Evolutionary conservation across 2,888 invertebrate species (phyloP).

Genomic region (Cryptus viduatorius): DNA sequence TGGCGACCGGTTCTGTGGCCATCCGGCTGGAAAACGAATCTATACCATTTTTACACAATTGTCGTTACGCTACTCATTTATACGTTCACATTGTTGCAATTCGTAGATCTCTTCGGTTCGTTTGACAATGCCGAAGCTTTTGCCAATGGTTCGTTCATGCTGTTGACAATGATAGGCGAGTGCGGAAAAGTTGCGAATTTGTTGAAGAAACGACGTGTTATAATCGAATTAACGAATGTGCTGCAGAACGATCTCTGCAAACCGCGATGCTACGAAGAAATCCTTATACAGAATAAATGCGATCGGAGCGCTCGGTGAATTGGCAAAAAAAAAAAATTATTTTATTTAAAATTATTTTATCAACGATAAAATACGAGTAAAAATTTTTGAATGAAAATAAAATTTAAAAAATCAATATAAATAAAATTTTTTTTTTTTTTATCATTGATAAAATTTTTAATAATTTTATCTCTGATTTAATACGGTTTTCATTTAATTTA

Average conservation of each 20-base stretch:
- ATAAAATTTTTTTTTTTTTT: too few relatives aligned
- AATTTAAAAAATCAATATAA: too few relatives aligned
- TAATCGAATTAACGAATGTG: conserved; percentile 55
- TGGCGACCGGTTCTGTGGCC: not conserved
- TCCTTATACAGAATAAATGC: conserved; percentile 43
- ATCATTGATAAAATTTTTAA: too few relatives aligned
- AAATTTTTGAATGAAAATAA: too few relatives aligned
- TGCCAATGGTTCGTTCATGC: conserved; percentile 68
- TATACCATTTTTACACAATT: conserved; percentile 2
- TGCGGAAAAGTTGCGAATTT: conserved; percentile 68
- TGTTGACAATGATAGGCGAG: conserved; percentile 61
- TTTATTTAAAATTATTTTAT: not conserved
- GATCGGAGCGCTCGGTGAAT: conserved; percentile 56
- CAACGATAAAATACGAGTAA: too few relatives aligned
- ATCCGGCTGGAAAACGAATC: conserved; percentile 34
- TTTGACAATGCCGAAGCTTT: conserved; percentile 66
- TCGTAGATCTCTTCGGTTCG: conserved; percentile 64
- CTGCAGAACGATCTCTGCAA: conserved; percentile 49
- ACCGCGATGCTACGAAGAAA: conserved; percentile 45
- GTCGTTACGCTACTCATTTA: conserved; percentile 54
- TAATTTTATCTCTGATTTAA: too few relatives aligned
- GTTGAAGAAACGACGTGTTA: conserved; percentile 49
- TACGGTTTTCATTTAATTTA: not conserved
- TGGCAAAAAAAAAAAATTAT: not conserved
- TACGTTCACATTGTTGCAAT: conserved; percentile 56